Conservation (phyloP, 2,888 invertebrate species). For the Epinotia bilunana region DNA sequence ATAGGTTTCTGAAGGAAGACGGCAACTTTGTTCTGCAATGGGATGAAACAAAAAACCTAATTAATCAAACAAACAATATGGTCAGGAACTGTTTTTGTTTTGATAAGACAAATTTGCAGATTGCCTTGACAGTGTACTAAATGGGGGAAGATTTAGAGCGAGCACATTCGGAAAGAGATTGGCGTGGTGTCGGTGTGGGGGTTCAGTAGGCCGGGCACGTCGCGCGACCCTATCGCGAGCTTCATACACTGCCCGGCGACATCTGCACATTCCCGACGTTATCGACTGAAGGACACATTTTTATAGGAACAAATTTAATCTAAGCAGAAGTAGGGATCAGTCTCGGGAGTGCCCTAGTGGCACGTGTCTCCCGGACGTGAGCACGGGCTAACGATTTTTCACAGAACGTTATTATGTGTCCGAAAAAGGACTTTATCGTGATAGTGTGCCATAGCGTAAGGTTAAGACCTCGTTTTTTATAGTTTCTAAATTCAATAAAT, state of each 20-base stretch:
- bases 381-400: constrained; percentile 76
- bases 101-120: constrained; percentile 47
- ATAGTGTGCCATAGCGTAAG: constrained; percentile 60
- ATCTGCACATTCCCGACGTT: constrained; percentile 80
- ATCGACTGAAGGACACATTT: constrained; percentile 78
- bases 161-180: constrained; percentile 40
- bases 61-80: background rate
- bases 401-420: constrained; percentile 73
- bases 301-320: constrained; percentile 82
- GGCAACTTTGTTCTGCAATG: background rate
- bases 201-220: constrained; percentile 75
- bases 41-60: background rate
- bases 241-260: constrained; percentile 76
- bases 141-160: constrained; percentile 14
- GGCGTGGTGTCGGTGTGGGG: constrained; percentile 45
- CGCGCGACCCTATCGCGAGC: constrained; percentile 69
- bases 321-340: constrained; percentile 79
- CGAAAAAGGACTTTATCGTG: constrained; percentile 72
- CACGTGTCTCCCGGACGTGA: constrained; percentile 73
- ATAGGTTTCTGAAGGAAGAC: background rate
- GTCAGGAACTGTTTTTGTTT: background rate
- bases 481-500: background rate
- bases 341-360: constrained; percentile 74
- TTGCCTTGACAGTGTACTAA: constrained; percentile 22
- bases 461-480: constrained; percentile 39